Evolutionary conservation across 2,797 vertebrate genomes (phyloP).

Genomic region (Phrynocephalus forsythii): DNA sequence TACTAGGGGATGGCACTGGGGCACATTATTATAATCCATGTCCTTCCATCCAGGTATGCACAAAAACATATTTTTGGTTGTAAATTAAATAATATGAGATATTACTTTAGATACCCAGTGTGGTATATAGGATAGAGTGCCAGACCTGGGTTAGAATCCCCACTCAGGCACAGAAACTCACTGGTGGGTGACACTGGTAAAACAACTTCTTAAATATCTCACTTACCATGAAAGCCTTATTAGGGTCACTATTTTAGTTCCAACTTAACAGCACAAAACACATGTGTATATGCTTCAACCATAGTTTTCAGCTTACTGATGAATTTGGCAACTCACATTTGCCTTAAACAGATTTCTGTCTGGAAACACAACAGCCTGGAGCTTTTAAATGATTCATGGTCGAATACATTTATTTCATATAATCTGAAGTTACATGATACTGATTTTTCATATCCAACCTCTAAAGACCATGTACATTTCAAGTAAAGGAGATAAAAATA

Average conservation of each 20-base stretch:
- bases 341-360: constrained; percentile 39
- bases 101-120: no score
- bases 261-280: no score
- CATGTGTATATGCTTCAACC: no score
- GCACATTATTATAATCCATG: not conserved
- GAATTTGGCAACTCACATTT: constrained; percentile 39
- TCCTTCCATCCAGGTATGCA: constrained; percentile 24
- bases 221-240: no score
- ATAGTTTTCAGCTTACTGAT: constrained; percentile 25
- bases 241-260: no score
- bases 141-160: no score
- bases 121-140: no score
- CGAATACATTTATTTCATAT: not conserved
- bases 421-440: not conserved
- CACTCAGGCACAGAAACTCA: no score
- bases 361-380: not conserved
- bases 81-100: no score
- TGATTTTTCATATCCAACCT: not conserved
- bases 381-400: not conserved
- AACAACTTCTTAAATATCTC: no score
- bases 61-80: constrained; percentile 28
- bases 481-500: not conserved
- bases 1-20: not conserved
- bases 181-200: no score
- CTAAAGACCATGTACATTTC: not conserved